Conservation (phyloP, 2,888 invertebrate species). For the Apamea monoglypha region DNA sequence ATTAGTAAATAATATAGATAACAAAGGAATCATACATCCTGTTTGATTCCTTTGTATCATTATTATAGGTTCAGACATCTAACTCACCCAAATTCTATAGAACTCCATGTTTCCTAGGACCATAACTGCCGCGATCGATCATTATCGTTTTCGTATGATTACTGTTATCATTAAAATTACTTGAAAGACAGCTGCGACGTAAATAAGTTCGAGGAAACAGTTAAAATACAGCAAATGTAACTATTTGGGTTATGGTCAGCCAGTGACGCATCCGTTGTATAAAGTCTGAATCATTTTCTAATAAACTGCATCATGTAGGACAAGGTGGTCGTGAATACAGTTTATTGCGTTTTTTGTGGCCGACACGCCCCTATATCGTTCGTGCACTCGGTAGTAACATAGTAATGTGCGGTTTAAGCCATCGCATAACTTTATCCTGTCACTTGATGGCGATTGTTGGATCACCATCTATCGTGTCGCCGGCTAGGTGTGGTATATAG, state of each 20-base stretch:
- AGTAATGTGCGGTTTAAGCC: conserved; percentile 36
- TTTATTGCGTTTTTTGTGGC: conserved; percentile 55
- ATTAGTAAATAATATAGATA: conserved; percentile 22
- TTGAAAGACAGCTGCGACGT: conserved; percentile 55
- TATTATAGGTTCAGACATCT: conserved; percentile 26
- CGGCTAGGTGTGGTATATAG: conserved; percentile 10
- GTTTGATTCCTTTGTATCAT: conserved; percentile 15
- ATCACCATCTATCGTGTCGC: conserved; percentile 27
- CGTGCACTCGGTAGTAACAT: conserved; percentile 7
- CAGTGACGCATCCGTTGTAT: conserved; percentile 64
- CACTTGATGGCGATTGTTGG: conserved; percentile 23
- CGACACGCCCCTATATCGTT: conserved; percentile 47
- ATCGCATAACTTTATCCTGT: conserved; percentile 31
- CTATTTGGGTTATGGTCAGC: conserved; percentile 66
- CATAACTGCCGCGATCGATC: conserved; percentile 49
- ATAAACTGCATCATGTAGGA: conserved; percentile 70
- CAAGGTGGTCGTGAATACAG: conserved; percentile 60
- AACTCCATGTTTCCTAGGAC: conserved; percentile 45
- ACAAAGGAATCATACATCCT: conserved; percentile 35
- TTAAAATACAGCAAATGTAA: conserved; percentile 60
- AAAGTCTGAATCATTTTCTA: conserved; percentile 69
- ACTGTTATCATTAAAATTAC: conserved; percentile 50
- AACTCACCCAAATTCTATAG: conserved; percentile 25
- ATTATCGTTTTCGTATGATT: conserved; percentile 48
- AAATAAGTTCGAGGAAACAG: conserved; percentile 62